Evolutionary conservation across 2,888 invertebrate species (phyloP), one percentile per base, ranked within the genome.

Genomic region (Bugulina stolonifera): DNA sequence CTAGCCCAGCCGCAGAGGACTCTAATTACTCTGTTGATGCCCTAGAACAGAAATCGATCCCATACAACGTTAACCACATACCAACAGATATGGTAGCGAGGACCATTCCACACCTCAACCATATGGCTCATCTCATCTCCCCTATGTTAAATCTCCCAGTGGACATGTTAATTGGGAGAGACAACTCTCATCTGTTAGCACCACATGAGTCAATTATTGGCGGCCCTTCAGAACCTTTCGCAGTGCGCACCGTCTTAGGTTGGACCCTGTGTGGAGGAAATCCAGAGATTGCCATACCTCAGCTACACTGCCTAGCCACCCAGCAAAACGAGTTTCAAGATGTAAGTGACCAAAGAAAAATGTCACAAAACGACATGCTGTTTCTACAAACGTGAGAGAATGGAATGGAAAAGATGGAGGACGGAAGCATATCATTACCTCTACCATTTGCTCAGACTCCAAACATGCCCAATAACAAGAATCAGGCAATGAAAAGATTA

Each of bases 401-500:
- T 52, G 52, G 52, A 52, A 52, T 18, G 10, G 52, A 14, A 10
- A 10, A 52, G 18, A 52, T 10, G 18, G 52, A 52, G 52, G 52
- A 72, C 27, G 73, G 72, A 18, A 71, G 71, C 27, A 71, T 73
- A 29, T 57, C 55, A 25, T 34, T 71, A 25, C 27, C 34, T 14
- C 35, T 73, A 18, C 74, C 73, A n/a, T 73, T 71, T 23, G 58
- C 29, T 23, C 22, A 54, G 2, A n/a, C 22, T 14, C 23, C 35
- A 1, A 5, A 14, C 10, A n/a, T 73, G 5, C 74, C 74, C 2
- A 54, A 73, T 64, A 74, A 74, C 71, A n/a, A 32, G 23, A 14
- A 2, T 29, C 2, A 43, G 22, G 73, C 73, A 29, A 18, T 35
- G 22, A 22, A 35, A 52, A 32, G 74, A 14, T 70, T 71, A n/a